Percentiles rank a stretch among this genome's conserved stretches.
These are phyloP conservation scores for Lysandra coridon DNA, from an alignment of 2,888 invertebrate species.

Conservation along the genomic window DNA sequence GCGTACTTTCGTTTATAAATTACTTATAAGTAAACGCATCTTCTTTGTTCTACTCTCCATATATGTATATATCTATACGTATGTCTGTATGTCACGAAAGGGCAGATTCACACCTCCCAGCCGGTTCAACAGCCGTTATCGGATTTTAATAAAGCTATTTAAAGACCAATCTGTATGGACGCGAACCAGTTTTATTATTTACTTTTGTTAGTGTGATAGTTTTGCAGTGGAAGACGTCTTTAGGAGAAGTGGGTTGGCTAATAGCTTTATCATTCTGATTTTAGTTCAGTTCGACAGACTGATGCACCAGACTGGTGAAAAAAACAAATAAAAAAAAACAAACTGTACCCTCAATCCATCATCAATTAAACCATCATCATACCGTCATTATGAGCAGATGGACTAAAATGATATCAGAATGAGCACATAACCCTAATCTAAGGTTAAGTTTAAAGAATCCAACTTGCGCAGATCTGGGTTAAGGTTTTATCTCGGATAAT, in stretches of 20 bases:
- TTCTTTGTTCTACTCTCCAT: background rate
- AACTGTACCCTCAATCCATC: background rate
- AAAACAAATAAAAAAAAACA: too few species aligned
- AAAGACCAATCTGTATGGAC: slow-evolving; percentile 56
- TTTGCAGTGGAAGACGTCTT: background rate
- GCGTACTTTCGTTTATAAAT: background rate
- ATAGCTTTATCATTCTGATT: too few species aligned
- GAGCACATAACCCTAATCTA: background rate
- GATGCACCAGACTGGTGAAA: too few species aligned
- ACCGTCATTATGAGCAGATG: background rate
- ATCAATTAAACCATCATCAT: background rate
- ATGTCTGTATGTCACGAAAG: background rate
- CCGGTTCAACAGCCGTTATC: slow-evolving; percentile 62
- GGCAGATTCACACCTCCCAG: slow-evolving; percentile 44
- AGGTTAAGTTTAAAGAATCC: background rate
- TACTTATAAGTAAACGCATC: background rate
- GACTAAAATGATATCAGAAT: background rate
- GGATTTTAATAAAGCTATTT: slow-evolving; percentile 62
- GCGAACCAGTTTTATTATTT: slow-evolving; percentile 39
- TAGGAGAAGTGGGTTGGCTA: background rate
- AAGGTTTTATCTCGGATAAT: too few species aligned
- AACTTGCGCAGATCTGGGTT: background rate
- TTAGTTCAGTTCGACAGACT: too few species aligned
- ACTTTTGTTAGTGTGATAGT: background rate
- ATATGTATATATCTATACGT: background rate